phyloP scores from a whole-genome alignment of 2,888 invertebrate species.

The Euphydryas editha region DNA sequence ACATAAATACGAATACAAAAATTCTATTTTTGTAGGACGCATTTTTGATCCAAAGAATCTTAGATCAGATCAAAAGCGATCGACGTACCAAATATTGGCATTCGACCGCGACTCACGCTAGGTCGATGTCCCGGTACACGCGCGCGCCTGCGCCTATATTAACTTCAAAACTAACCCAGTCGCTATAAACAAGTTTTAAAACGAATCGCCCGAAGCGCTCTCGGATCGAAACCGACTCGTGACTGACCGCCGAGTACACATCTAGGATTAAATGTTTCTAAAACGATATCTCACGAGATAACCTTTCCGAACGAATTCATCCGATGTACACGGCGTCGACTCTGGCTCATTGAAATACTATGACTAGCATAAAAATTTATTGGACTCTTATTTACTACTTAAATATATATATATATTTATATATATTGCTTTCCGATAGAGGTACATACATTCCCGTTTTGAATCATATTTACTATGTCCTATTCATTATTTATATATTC shows the following conservation, averaged over 20 bases:
- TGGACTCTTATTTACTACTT: constrained; percentile 40
- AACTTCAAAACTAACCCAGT: constrained; percentile 65
- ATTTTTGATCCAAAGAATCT: background rate
- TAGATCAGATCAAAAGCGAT: background rate
- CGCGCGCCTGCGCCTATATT: constrained; percentile 60
- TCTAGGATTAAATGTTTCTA: background rate
- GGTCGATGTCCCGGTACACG: constrained; percentile 42
- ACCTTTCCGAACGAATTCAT: constrained; percentile 29
- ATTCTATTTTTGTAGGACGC: background rate
- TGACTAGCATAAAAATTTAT: constrained; percentile 50
- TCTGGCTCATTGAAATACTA: constrained; percentile 42
- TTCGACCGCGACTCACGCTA: background rate
- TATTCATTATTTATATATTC: constrained; percentile 24
- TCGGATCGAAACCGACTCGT: constrained; percentile 42
- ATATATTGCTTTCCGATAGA: constrained; percentile 24
- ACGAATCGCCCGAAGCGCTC: constrained; percentile 68
- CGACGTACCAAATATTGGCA: constrained; percentile 8
- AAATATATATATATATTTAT: constrained; percentile 15
- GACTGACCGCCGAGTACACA: constrained; percentile 11
- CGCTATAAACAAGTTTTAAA: constrained; percentile 72
- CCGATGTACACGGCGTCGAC: constrained; percentile 27
- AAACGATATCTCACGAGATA: background rate
- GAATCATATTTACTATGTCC: constrained; percentile 6
- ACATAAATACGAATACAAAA: background rate
- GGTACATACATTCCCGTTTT: constrained; percentile 5